Evolutionary conservation across 2,113 vertebrate species (phyloP), one percentile per base, ranked within the genome.

Genomic region (Heterotis niloticus): DNA sequence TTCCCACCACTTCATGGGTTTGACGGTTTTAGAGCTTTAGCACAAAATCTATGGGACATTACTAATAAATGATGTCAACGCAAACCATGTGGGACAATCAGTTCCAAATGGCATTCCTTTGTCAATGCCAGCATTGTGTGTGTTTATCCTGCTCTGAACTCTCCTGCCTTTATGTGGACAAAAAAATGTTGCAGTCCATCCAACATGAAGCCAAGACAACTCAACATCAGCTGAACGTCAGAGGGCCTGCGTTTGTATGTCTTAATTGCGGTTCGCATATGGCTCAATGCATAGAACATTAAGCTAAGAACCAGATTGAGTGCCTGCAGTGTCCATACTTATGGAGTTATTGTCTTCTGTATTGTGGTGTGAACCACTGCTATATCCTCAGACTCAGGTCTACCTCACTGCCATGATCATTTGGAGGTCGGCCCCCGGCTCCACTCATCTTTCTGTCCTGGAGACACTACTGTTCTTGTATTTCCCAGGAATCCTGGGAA

Each of bases 61-160:
- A 28, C 77, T 71, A 71, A 70, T 71, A 78, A 71, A 78, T 69
- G 24, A 78, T 71, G 54, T 60, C 77, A 70, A 51, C 13, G 67
- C 67, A 71, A 78, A 62, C 66, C 20, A 23, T 70, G 66, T 29
- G 11, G 28, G 56, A 70, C 56, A 67, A 78, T 70, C 62, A 26
- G 62, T 78, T 78, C 77, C 77, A 78, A 78, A 67, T 78, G 56
- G 57, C 56, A 62, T 12, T 16, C 54, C 70, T 56, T 57, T 23
- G 77, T 62, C 67, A 62, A 60, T 70, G 77, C 77, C 12, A 0
- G 66, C 67, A 59, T 51, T 78, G 67, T 62, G 28, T 54, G 70
- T 78, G 34, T 29, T 59, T 78, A 59, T 28, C 56, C 57, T 71
- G 23, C 24, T 34, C 59, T 69, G 54, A 70, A 59, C 56, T 59